Percentiles rank a stretch among this genome's conserved stretches.
These are phyloP conservation scores for Eurypyga helias DNA, from an alignment of 2,113 vertebrate species.

Conservation along the genomic window DNA sequence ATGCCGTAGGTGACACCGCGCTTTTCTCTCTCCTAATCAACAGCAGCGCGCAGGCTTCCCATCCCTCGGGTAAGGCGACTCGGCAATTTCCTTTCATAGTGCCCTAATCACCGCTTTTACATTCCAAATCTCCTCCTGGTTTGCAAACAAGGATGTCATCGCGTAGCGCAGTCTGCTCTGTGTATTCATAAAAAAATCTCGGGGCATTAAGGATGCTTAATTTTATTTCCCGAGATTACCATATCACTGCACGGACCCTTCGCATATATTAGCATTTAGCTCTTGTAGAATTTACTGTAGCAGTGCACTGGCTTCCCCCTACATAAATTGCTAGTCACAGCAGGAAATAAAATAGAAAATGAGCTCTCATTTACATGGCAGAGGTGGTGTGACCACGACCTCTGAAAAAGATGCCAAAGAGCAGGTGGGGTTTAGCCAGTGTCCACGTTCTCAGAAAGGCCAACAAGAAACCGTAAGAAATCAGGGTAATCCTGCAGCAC, in stretches of 20 bases:
- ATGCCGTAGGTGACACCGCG: background rate
- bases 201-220: background rate
- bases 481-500: no score
- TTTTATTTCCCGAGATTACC: background rate
- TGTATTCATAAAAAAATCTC: background rate
- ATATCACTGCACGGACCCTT: background rate
- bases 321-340: background rate
- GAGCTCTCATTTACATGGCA: background rate
- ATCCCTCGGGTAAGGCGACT: background rate
- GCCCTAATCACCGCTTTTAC: fast-evolving
- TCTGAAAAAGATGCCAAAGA: background rate
- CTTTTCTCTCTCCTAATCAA: background rate
- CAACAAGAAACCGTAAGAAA: background rate
- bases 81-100: background rate
- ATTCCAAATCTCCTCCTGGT: background rate
- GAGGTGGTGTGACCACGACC: background rate
- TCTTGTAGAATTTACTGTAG: background rate
- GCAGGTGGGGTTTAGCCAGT: background rate
- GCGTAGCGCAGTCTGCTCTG: background rate
- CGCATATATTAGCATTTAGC: background rate
- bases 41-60: background rate
- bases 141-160: background rate
- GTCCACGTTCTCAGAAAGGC: background rate
- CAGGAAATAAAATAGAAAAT: background rate
- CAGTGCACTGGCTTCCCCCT: background rate